A percentile compares a stretch with the other conserved stretches of the same genome.
Conservation (phyloP, 2,113 vertebrate species). For the Thomomys bottae region DNA sequence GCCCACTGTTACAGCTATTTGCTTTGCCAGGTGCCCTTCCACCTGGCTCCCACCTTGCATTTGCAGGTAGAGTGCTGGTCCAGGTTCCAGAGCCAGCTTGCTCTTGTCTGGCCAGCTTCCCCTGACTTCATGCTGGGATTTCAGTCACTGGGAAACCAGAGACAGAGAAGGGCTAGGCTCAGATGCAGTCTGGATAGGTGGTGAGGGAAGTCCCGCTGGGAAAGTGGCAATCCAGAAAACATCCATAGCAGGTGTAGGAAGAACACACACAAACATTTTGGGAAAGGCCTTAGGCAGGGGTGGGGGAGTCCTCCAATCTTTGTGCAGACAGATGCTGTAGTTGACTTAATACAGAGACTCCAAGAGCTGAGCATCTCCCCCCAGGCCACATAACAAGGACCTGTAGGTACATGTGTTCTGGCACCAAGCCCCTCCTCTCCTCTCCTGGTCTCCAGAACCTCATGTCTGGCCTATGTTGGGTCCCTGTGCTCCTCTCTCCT, state of each 20-base stretch:
- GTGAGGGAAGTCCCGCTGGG: background rate
- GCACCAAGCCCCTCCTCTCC: background rate
- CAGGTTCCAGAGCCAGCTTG: background rate
- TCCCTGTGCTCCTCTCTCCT: no score
- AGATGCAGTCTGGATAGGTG: background rate
- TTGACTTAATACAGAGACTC: background rate
- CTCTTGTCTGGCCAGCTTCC: background rate
- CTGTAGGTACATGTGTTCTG: accelerated
- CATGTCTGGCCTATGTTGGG: background rate
- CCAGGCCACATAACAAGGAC: background rate
- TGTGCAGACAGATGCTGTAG: accelerated
- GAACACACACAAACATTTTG: background rate
- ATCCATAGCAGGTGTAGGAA: background rate
- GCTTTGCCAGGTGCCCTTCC: background rate
- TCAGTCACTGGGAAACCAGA: background rate
- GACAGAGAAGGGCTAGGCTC: background rate
- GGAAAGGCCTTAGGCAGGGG: background rate
- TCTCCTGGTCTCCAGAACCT: background rate
- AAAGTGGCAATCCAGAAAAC: background rate
- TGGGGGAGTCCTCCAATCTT: background rate
- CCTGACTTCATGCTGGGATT: background rate
- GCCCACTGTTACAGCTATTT: accelerated
- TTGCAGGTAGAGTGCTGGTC: background rate
- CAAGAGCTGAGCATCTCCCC: background rate
- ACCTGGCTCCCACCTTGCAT: no score